A percentile compares a stretch with the other conserved stretches of the same genome.
These are phyloP conservation scores for Pentalonia nigronervosa DNA, from an alignment of 1,140 invertebrate species.

Conservation along the genomic window DNA sequence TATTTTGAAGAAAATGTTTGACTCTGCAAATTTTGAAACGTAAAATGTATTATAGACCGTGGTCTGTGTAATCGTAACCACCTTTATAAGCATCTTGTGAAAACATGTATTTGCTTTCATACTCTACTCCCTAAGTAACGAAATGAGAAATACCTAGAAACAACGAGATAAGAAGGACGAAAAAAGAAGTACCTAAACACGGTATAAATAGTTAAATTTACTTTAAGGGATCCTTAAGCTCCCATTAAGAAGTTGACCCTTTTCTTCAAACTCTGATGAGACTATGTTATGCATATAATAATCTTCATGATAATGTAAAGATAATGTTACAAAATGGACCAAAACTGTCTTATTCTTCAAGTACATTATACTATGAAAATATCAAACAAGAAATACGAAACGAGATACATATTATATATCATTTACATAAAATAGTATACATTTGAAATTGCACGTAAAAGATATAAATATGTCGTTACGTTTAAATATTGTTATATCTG, in stretches of 20 bases:
- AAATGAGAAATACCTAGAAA: not conserved
- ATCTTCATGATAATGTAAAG: not conserved
- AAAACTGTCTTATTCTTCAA: not conserved
- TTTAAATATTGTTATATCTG: not conserved
- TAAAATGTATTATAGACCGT: not conserved
- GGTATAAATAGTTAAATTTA: slow-evolving; percentile 10
- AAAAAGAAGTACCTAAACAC: not conserved
- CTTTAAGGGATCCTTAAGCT: slow-evolving; percentile 13
- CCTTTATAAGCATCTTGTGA: slow-evolving; percentile 23
- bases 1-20: not conserved
- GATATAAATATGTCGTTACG: not conserved
- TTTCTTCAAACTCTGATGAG: not conserved
- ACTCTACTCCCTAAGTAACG: too few species aligned
- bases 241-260: slow-evolving; percentile 12
- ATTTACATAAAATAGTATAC: not conserved
- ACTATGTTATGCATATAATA: slow-evolving; percentile 16
- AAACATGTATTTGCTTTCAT: slow-evolving; percentile 55
- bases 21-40: not conserved
- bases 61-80: not conserved
- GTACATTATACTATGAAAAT: not conserved
- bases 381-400: not conserved
- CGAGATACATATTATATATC: not conserved
- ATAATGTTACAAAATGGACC: not conserved
- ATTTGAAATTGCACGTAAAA: not conserved
- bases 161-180: not conserved